Conservation (phyloP, 2,888 invertebrate species). For the Drosophila koepferae region DNA sequence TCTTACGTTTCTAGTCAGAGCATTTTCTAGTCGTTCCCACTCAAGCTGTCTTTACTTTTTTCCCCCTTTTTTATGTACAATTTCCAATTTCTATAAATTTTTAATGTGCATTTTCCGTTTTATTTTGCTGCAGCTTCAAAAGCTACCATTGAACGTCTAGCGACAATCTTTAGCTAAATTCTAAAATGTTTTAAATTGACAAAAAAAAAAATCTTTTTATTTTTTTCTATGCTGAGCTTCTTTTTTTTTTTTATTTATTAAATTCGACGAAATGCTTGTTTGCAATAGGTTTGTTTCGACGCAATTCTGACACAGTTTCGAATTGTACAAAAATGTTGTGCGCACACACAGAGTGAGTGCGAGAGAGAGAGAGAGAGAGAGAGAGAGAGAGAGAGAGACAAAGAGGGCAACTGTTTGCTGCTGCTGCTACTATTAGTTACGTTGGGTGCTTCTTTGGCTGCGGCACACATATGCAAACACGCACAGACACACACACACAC, state of each 20-base stretch:
- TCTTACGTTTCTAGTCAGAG: no score
- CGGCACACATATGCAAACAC: constrained; percentile 58
- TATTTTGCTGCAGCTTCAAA: neutral
- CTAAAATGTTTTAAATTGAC: constrained; percentile 1
- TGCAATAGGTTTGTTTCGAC: constrained; percentile 31
- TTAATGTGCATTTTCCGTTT: neutral
- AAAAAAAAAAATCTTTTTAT: neutral
- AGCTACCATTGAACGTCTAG: no score
- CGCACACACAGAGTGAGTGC: constrained; percentile 27
- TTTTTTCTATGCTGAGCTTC: neutral
- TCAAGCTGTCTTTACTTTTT: neutral
- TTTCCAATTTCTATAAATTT: constrained; percentile 2
- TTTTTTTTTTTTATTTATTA: constrained; percentile 16
- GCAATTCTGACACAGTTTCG: constrained; percentile 73
- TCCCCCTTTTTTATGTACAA: neutral
- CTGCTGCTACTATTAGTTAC: constrained; percentile 52
- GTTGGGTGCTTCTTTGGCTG: constrained; percentile 56
- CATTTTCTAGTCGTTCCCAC: neutral
- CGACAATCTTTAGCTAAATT: neutral
- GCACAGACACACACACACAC: constrained; percentile 15
- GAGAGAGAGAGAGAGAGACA: neutral
- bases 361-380: neutral
- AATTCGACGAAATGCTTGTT: constrained; percentile 13
- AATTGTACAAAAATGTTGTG: constrained; percentile 65
- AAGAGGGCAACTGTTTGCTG: neutral